Base-by-base conservation (phyloP, 2,797 vertebrate genomes). In the Lutjanus campechanus region DNA sequence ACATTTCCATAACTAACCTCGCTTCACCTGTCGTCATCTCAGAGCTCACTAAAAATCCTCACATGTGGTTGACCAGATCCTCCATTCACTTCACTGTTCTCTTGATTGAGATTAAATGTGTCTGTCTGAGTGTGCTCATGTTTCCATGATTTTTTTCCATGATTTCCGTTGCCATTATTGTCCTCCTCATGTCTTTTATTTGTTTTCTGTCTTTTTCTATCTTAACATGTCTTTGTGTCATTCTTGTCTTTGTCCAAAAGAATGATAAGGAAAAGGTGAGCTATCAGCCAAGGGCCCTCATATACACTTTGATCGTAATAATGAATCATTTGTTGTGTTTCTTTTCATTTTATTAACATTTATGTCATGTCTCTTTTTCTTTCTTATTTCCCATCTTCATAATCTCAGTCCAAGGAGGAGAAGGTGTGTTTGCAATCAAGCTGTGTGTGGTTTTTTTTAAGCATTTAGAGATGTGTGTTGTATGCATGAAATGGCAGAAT, bases 251-350 rank as follows among this genome's bases (percentile, higher is more conserved):
- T 74, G 22, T 49, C 25, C 50, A 17, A 75, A 85, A 92, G 90
- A 71, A 88, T 49, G 83, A 85, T 81, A 84, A 88, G 69, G 89
- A 94, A 53, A 95, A 94, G 92, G 91, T 94, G 85, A 90, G 92
- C 73, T 50, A n/a, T 17, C 8, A 6, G 9, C 6, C 20, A 7
- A 13, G n/a, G 12, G 11, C 8, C 9, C 8, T 36, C 4, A 5
- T 49, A 13, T n/a, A n/a, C 16, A 11, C 0, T 79, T 54, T 12
- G 0, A 54, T 8, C 10, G 0, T 3, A 4, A 3, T 11, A 7
- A 49, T 15, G 0, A 36, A 36, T 25, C 6, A 10, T 62, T 7
- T 36, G 3, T 20, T n/a, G 53, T 15, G 4, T 72, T 72, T 49
- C 3, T 43, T 50, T 44, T 17, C 49, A 9, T 58, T 69, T 58